Conservation (phyloP, 53 echinoderm and acorn worm species). For the Patiria pectinifera region DNA sequence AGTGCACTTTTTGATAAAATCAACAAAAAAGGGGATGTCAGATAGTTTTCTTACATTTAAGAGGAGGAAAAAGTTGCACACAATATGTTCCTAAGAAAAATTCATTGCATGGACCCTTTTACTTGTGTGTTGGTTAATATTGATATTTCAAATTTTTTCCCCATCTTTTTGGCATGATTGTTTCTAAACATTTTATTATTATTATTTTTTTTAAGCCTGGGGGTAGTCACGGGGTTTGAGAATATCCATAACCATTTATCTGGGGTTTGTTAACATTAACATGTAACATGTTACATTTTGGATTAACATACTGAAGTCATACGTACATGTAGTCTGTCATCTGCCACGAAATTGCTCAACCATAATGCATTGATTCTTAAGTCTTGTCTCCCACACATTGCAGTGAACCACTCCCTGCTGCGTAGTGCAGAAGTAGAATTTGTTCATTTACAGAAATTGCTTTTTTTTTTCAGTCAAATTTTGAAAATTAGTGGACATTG, state of each 20-base stretch:
- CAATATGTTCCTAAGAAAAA: too few relatives aligned
- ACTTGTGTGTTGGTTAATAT: too few relatives aligned
- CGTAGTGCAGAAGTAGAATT: too few relatives aligned
- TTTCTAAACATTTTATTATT: not conserved
- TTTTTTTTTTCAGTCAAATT: not conserved
- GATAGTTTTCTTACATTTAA: too few relatives aligned
- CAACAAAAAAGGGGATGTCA: too few relatives aligned
- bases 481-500: not conserved
- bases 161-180: too few relatives aligned
- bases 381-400: slow-evolving; percentile 29
- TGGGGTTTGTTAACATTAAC: not conserved
- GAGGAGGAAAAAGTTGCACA: too few relatives aligned
- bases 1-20: too few relatives aligned
- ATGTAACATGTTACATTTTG: not conserved
- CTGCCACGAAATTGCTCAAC: not conserved
- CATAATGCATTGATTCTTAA: not conserved
- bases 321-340: not conserved
- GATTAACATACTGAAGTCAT: not conserved
- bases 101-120: too few relatives aligned
- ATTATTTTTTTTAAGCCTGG: not conserved
- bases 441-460: too few relatives aligned
- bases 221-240: not conserved
- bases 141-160: too few relatives aligned
- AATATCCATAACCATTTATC: not conserved
- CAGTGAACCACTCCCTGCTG: not conserved